Base-by-base conservation (phyloP, 2,888 invertebrate genomes). In the Morinoia aosen region DNA sequence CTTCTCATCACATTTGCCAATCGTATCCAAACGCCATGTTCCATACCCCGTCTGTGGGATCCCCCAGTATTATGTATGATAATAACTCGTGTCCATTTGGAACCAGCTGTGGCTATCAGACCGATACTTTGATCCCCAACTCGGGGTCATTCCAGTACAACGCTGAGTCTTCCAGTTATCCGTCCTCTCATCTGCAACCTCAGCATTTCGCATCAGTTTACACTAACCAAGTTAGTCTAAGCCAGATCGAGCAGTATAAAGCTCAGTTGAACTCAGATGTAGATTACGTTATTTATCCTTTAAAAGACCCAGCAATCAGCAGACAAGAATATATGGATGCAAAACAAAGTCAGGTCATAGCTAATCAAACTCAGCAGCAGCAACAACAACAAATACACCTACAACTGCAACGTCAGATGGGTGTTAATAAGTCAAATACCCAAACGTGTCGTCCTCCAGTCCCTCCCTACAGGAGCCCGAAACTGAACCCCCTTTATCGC, bases 241-340 rank as follows among this genome's bases (percentile, higher is more conserved):
- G 98, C 57, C 99, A 98, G 97, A 98, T 99, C 96, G 98, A 98
- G 96, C 98, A 98, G 97, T 99, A 98, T 97, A 98, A 98, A 97
- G 98, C 98, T 97, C 99, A 99, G 97, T 98, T 99, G 96, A 98
- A 98, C 97, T 99, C 99, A 96, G 99, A 99, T 97, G 98, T 98
- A 7, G 99, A 99, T 97, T 99, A 98, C 97, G 99, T 99, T 14
- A 98, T 99, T 97, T 99, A 99, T 97, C 99, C 99, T 0, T 97
- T 99, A 96, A 99, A 99, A 97, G 99, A 99, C 97, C 99, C 99
- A 19, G 98, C 98, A 0, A 98, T 99, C 94, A 99, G 99, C 96
- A 98, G 98, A 97, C 99, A 99, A 97, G 99, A 99, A 97, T 99
- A 99, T 97, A 98, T 98, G 97, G 99, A 99, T 97, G 98, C 98